These are phyloP conservation scores for Glyptemys insculpta DNA, from an alignment of 2,797 vertebrate species.

Conservation along the genomic window DNA sequence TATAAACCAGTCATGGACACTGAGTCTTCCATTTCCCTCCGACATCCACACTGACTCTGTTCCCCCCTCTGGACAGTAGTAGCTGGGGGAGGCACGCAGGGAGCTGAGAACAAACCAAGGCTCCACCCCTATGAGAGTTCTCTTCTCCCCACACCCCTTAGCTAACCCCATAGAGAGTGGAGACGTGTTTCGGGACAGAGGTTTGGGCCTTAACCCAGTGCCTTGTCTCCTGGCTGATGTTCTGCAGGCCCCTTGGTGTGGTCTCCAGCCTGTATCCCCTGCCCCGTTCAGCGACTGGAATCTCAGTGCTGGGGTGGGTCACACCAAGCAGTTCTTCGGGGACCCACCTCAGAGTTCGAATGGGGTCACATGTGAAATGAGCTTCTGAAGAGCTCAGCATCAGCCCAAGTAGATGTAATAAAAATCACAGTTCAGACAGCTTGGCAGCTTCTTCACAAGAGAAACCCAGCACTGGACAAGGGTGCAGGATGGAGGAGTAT, in stretches of 20 bases:
- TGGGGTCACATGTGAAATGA: background rate
- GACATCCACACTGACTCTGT: slow-evolving; percentile 51
- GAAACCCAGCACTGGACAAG: background rate
- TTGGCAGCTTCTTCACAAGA: slow-evolving; percentile 2
- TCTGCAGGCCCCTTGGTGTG: background rate
- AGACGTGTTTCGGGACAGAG: slow-evolving; percentile 45
- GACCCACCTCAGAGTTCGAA: background rate
- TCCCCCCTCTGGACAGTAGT: background rate
- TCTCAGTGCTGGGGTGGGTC: background rate
- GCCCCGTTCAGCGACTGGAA: background rate
- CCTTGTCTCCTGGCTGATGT: background rate
- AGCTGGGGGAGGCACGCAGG: background rate
- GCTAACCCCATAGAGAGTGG: slow-evolving; percentile 49
- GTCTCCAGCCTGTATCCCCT: background rate
- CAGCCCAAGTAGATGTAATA: background rate
- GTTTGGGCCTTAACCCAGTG: slow-evolving; percentile 24
- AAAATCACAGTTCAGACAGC: background rate
- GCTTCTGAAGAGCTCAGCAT: background rate
- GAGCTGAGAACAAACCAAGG: slow-evolving; percentile 25
- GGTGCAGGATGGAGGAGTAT: background rate
- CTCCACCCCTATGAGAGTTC: background rate
- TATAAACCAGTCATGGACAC: slow-evolving; percentile 29
- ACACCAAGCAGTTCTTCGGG: background rate
- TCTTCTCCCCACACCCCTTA: slow-evolving; percentile 1
- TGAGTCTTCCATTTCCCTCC: slow-evolving; percentile 45